These are phyloP conservation scores for Gari tellinella DNA, from an alignment of 2,888 invertebrate species.

Conservation along the genomic window DNA sequence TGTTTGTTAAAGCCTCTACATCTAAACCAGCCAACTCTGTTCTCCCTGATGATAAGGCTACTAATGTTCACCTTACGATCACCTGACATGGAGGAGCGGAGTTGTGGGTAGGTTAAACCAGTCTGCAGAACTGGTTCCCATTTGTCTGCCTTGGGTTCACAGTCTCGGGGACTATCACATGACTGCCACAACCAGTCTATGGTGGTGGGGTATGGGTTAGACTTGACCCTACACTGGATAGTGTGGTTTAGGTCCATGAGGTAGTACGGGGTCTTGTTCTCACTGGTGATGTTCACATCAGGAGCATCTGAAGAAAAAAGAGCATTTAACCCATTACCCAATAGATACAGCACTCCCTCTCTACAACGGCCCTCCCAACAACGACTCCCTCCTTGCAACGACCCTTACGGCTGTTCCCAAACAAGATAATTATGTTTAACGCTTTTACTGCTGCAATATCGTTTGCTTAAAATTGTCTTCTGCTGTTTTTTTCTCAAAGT, in stretches of 20 bases:
- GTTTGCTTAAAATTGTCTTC: no score
- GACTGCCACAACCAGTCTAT: conserved; percentile 65
- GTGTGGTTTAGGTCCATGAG: conserved; percentile 37
- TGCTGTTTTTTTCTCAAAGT: no score
- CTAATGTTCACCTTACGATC: conserved; percentile 43
- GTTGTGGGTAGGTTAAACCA: conserved; percentile 29
- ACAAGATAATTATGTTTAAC: no score
- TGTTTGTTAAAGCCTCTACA: conserved; percentile 55
- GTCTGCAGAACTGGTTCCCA: conserved; percentile 47
- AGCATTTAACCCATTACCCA: no score
- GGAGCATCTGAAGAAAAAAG: conserved; percentile 32
- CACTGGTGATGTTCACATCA: conserved; percentile 44
- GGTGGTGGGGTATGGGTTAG: conserved; percentile 41
- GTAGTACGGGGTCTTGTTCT: conserved; percentile 46
- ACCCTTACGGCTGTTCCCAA: no score
- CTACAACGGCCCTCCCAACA: no score
- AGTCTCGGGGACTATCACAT: conserved; percentile 42
- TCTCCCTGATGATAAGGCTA: conserved; percentile 43
- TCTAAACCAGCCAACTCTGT: conserved; percentile 50
- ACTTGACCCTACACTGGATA: conserved; percentile 42
- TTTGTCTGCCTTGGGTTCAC: conserved; percentile 16
- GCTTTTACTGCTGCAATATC: no score
- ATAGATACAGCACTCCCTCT: no score
- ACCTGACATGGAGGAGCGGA: conserved; percentile 8
- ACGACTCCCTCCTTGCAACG: no score